Percentiles rank a stretch among this genome's conserved stretches.
phyloP scores from a whole-genome alignment of 2,888 invertebrate species.

The Habroteleia sp. region DNA sequence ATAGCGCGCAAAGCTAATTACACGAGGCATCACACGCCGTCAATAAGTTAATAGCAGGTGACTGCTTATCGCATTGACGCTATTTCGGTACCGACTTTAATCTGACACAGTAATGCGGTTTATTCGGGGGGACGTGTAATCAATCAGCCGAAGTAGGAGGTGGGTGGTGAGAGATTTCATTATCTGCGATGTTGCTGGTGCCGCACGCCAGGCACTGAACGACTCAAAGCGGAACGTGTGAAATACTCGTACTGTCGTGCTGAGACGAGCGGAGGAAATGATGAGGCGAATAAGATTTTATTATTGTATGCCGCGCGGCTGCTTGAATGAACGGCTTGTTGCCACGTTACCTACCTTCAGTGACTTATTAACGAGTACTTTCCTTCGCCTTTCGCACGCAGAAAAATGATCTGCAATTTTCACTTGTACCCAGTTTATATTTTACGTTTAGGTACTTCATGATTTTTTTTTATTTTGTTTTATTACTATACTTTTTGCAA shows the following conservation, averaged over 20 bases:
- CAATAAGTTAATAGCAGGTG: constrained; percentile 64
- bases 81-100: constrained; percentile 48
- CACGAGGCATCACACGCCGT: constrained; percentile 21
- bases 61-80: constrained; percentile 62
- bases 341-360: constrained; percentile 10
- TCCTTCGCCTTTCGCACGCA: constrained; percentile 26
- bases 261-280: constrained; percentile 53
- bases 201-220: constrained; percentile 24
- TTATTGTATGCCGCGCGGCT: constrained; percentile 26
- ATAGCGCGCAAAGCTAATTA: constrained; percentile 35
- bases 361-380: constrained; percentile 27
- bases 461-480: too few relatives aligned
- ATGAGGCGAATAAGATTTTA: constrained; percentile 51
- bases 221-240: constrained; percentile 66
- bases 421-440: too few relatives aligned
- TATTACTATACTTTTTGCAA: too few relatives aligned
- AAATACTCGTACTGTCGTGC: constrained; percentile 65
- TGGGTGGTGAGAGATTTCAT: constrained; percentile 61
- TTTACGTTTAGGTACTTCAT: too few relatives aligned
- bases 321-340: constrained; percentile 39
- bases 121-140: constrained; percentile 65
- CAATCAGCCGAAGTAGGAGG: constrained; percentile 59
- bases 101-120: constrained; percentile 56
- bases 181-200: constrained; percentile 39
- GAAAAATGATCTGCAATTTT: constrained; percentile 11